Base-by-base conservation (phyloP, 2,888 invertebrate species). In the Reticulitermes lucifugus region DNA sequence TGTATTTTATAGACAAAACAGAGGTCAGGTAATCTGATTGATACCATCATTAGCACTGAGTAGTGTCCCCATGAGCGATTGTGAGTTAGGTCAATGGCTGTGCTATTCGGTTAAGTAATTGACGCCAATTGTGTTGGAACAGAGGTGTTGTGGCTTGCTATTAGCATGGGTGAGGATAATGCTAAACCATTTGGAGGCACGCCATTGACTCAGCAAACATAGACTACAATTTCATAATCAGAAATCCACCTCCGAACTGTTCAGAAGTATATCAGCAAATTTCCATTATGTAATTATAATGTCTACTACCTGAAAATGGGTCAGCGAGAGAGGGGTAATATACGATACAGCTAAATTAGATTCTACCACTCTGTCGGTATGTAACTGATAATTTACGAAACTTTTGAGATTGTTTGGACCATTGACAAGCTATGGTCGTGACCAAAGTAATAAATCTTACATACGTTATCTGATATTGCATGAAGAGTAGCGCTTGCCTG, bases 131-230 rank as follows among this genome's bases (percentile, higher is more conserved):
- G 65, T 65, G 25, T 7, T 25, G 25, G 25, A 12, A 65, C 65
- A 65, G n/a, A 65, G 65, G 65, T 65, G 65, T 65, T 65, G n/a
- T 65, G 25, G 25, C 7, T n/a, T 9, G 65, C 65, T 65, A 65
- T 65, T 65, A 65, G 65, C 25, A 25, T 65, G 65, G n/a, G 65
- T 25, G 65, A 65, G 65, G 65, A 65, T 65, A 65, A 65, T n/a
- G 65, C 65, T 1, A 25, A 65, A 65, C 25, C n/a, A 65, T n/a
- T n/a, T 65, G n/a, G 12, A 55, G 55, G 18, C 55, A 55, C 14
- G 14, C 9, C 25, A 25, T n/a, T 25, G 65, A 65, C 25, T 25
- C 65, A 65, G 65, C 65, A 25, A n/a, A 65, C 25, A 65, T n/a
- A 7, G n/a, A 65, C 12, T 25, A 25, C 2, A 12, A 65, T 65